Evolutionary conservation across 2,797 vertebrate species (phyloP), one percentile per base, ranked within the genome.

Genomic region (Hypotaenidia philippensis): DNA sequence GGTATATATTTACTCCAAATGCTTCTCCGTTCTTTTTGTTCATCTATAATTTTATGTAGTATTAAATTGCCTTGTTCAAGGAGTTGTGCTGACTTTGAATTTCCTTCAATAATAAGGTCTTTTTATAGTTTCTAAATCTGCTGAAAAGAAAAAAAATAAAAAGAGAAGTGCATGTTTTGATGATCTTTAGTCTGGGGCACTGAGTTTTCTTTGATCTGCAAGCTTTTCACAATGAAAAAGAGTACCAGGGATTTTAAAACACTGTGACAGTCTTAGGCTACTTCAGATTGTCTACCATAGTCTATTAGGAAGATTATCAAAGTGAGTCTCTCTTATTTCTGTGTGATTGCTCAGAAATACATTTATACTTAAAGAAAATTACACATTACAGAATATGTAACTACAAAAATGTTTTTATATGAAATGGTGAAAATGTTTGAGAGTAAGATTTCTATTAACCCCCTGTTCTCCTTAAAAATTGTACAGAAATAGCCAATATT

Each of bases 31-130:
- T 72, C 41, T 40, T 79, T 87, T 87, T 89, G 36, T 89, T 95
- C 53, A 36, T 64, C 38, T 95, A 25, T 82, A 94, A 90, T 93
- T 96, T 95, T 85, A 23, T 68, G 25, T 50, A 77, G 31, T 68
- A 85, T 89, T 87, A 89, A 90, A 92, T 85, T 95, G 56, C 26
- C n/a, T 83, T 88, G 21, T 68, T 90, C 66, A 87, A 91, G 45
- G 29, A 79, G 34, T 87, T 96, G 45, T 65, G 74, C 44, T 93
- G 83, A 88, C 55, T 92, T 89, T 65, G 80, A 83, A 4, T 83
- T 96, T 95, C 56, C 45, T 93, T 93, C 44, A 87, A 50, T 74
- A 86, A 93, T 49, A 78, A 80, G 10, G n/a, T 81, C 47, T 85
- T 93, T 95, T 93, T 57, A 90, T 87, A 82, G 41, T 75, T 93